Base-by-base conservation (phyloP, 2,888 invertebrate species). In the Yponomeuta sedellus region DNA sequence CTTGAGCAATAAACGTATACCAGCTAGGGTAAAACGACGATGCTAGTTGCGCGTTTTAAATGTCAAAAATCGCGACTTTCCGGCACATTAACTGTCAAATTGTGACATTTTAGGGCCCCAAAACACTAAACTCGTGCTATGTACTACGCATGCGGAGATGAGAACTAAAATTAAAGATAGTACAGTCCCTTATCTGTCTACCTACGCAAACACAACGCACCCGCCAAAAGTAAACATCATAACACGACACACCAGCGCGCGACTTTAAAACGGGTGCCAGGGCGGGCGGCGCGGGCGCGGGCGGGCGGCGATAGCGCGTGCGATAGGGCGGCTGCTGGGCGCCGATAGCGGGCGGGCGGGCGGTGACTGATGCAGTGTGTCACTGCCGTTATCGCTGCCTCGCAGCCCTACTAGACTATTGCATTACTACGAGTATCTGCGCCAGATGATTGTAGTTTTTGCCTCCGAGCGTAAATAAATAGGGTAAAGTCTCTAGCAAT, bases 251-350 rank as follows among this genome's bases (percentile, higher is more conserved):
- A n/a, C n/a, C n/a, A 3, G 44, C 44, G 44, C 16, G 16, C 10
- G 16, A 52, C 44, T 52, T 52, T 52, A 52, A 52, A 52, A 52
- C 44, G 16, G 44, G 16, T 16, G 16, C 20, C 12, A 12, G 59
- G 59, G 57, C 61, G 67, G 74, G 76, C 77, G 74, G 71, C 22
- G 16, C 44, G 44, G 44, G 59, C 20, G 12, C 25, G 59, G 59
- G 57, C 52, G 67, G 74, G 76, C 77, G 74, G 71, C 22, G 80
- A 80, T 78, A 76, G 66, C 74, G 77, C 73, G 81, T 44, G 66
- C 52, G 67, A 67, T 67, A 83, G 80, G 80, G 75, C 71, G 78
- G 74, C 82, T 82, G 82, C 78, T 79, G 25, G 40, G n/a, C 25
- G 28, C 44, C 12, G 63, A 64, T 64, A 66, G 25, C 66, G 44